These are phyloP conservation scores for Lacerta agilis DNA, from an alignment of 2,797 vertebrate species.

Conservation along the genomic window DNA sequence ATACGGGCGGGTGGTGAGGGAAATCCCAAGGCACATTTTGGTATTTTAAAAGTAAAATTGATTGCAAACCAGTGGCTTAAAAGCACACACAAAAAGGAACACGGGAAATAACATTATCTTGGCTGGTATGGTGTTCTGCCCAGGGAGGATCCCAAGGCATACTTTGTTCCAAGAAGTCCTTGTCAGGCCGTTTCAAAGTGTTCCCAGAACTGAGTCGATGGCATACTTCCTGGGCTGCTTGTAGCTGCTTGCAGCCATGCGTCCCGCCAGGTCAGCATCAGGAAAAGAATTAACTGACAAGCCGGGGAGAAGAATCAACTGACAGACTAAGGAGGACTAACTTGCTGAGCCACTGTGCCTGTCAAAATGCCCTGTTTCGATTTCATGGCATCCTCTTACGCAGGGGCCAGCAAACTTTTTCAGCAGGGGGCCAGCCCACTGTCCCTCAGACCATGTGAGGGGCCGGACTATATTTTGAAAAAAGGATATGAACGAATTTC, in stretches of 20 bases:
- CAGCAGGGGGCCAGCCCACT: too few species aligned
- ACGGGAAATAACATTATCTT: background rate
- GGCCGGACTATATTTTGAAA: too few species aligned
- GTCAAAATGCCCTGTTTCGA: background rate
- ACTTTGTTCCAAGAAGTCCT: background rate
- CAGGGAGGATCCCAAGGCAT: background rate
- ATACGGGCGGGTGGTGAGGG: background rate
- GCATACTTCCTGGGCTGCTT: background rate
- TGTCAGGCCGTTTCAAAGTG: background rate
- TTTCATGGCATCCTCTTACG: background rate
- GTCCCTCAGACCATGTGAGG: too few species aligned
- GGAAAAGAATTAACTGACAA: background rate
- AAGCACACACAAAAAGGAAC: background rate
- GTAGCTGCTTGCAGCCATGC: background rate
- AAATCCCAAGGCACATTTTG: background rate
- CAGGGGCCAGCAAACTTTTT: too few species aligned
- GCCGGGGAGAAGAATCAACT: background rate
- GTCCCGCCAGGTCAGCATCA: background rate
- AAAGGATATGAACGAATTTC: too few species aligned
- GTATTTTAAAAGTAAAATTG: background rate
- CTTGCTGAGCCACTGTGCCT: background rate
- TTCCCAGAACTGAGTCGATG: background rate
- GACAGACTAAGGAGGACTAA: background rate
- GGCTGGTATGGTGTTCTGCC: background rate
- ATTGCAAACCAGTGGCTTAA: background rate